A percentile compares a stretch with the other conserved stretches of the same genome.
phyloP scores from a whole-genome alignment of 2,797 vertebrate genomes.

The Atherinosoma microstoma region DNA sequence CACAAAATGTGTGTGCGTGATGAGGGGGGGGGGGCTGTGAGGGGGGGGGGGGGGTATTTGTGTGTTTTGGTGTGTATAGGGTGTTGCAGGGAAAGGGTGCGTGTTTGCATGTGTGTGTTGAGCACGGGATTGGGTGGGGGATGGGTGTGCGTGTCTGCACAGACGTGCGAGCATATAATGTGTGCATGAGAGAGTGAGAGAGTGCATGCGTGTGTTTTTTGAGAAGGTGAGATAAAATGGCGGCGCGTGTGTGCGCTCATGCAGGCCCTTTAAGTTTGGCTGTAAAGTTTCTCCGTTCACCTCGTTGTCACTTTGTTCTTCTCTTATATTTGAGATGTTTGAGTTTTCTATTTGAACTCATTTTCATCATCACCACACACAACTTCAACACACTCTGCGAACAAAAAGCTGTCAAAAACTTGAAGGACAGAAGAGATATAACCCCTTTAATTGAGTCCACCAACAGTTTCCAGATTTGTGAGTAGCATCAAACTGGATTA shows the following conservation, averaged over 20 bases:
- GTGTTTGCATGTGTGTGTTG: slow-evolving; percentile 30
- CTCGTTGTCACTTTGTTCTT: not conserved
- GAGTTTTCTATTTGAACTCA: not conserved
- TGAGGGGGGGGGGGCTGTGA: slow-evolving; percentile 18
- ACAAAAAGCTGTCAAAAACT: not conserved
- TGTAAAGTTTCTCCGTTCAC: slow-evolving; percentile 8
- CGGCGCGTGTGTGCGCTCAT: slow-evolving; percentile 21
- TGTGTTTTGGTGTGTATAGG: slow-evolving; percentile 42
- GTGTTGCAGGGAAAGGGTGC: slow-evolving; percentile 30
- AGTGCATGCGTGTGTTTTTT: slow-evolving; percentile 60
- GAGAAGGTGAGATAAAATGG: slow-evolving; percentile 74
- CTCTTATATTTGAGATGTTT: not conserved
- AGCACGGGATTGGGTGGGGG: slow-evolving; percentile 59
- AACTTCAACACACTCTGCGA: not conserved
- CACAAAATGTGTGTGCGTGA: slow-evolving; percentile 8
- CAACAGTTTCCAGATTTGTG: not conserved
- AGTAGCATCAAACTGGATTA: not conserved
- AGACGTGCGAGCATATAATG: slow-evolving; percentile 58
- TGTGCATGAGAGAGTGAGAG: slow-evolving; percentile 63
- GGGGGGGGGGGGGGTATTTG: slow-evolving; percentile 32
- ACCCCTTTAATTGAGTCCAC: not conserved
- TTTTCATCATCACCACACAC: not conserved
- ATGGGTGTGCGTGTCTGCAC: slow-evolving; percentile 60
- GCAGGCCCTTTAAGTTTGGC: slow-evolving; percentile 33
- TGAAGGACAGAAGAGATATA: not conserved